Percentiles rank a stretch among this genome's conserved stretches.
Conservation (phyloP, 2,113 vertebrate species). For the Octodon degus region DNA sequence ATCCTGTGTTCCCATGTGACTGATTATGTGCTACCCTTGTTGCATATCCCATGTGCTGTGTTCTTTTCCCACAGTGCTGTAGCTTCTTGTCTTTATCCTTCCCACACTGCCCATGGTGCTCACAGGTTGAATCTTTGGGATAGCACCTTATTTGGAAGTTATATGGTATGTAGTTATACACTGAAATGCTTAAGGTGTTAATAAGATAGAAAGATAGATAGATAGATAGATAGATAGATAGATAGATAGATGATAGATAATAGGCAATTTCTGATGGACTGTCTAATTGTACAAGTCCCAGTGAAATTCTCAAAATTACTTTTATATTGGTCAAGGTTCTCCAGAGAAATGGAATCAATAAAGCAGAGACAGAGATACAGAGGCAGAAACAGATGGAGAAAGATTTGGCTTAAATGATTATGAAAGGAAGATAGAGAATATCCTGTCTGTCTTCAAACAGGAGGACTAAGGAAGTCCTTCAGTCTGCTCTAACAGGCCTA, state of each 20-base stretch:
- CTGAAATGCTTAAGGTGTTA: background rate
- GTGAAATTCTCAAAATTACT: background rate
- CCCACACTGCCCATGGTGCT: background rate
- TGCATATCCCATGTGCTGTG: background rate
- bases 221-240: background rate
- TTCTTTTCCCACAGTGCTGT: background rate
- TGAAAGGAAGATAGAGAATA: background rate
- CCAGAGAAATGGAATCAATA: background rate
- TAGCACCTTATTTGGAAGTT: background rate
- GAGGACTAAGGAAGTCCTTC: background rate
- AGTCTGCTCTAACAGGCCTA: background rate
- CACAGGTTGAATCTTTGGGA: background rate
- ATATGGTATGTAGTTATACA: background rate
- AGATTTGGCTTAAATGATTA: no score
- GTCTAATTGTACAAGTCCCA: conserved; percentile 23
- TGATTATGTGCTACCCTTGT: background rate
- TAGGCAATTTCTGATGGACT: background rate
- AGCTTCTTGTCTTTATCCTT: background rate
- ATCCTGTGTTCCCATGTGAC: background rate
- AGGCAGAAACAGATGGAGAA: background rate
- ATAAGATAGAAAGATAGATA: background rate
- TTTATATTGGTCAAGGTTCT: background rate
- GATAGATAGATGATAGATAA: no score
- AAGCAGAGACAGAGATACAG: background rate
- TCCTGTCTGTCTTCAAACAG: background rate